Evolutionary conservation across 2,797 vertebrate genomes (phyloP), one percentile per base, ranked within the genome.

Genomic region (Strix occidentalis): DNA sequence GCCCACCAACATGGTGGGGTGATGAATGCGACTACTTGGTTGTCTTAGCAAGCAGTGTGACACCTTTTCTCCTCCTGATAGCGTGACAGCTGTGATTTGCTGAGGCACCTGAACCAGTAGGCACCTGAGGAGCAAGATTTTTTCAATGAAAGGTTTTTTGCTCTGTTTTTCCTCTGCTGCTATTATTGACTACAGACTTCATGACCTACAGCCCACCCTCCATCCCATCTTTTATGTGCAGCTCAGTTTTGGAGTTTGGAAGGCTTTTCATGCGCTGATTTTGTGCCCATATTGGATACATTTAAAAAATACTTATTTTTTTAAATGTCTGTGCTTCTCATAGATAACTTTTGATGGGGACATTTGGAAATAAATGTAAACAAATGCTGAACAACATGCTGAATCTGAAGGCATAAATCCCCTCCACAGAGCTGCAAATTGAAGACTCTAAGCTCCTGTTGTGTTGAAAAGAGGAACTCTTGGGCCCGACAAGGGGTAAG

Each of bases 401-500:
- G 35, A 78, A 65, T 81, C 57, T 89, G 65, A 71, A 66, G 41
- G 76, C 81, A 72, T 46, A 92, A 87, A 91, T 91, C 65, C 69
- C 57, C n/a, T 83, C 46, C 54, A 48, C 57, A 56, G 78, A 89
- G 75, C 90, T 88, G 86, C 39, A 87, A 94, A 96, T 56, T 81
- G 89, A 93, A 92, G 87, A 63, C 46, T 91, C 54, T 74, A 71
- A 86, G 69, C 72, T 89, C 61, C 91, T 88, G 57, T 84, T 94
- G 25, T 78, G 57, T 85, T 87, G 79, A 91, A 96, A 95, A 92
- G 84, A 68, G 51, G 63, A 56, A 85, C 46, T 89, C 84, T 68
- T 83, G 78, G 72, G 81, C 90, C 79, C 39, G 5, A 88, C 35
- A 78, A 89, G 84, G 64, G 81, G 39, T 85, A 58, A 89, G 50